Evolutionary conservation across 2,797 vertebrate genomes (phyloP).

Genomic region (Selene dorsalis): DNA sequence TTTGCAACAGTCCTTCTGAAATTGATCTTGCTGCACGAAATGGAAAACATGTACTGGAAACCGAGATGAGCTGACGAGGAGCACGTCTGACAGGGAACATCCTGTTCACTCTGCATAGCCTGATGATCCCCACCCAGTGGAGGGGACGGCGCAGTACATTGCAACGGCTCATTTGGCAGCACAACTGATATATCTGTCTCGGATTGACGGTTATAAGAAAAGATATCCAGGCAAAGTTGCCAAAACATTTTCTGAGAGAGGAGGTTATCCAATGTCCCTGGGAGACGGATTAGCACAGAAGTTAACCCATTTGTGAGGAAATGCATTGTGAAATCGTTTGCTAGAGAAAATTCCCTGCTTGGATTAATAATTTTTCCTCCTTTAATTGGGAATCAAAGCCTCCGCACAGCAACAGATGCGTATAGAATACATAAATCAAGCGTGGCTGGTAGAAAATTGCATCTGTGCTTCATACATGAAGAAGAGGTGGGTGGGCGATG

Average conservation of each 20-base stretch:
- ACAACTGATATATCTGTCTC: conserved; percentile 27
- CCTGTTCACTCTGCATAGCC: conserved; percentile 16
- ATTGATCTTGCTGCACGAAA: conserved; percentile 33
- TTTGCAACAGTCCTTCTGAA: conserved; percentile 6
- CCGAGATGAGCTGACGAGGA: conserved; percentile 24
- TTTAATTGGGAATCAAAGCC: conserved; percentile 57
- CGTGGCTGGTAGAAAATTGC: conserved; percentile 43
- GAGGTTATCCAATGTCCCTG: neutral
- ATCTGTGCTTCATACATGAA: conserved; percentile 35
- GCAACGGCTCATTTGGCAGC: conserved; percentile 28
- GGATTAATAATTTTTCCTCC: conserved; percentile 27
- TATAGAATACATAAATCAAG: conserved; percentile 45
- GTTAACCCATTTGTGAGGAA: conserved; percentile 20
- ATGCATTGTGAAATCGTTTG: conserved; percentile 30
- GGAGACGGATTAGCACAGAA: neutral
- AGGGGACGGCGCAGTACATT: neutral
- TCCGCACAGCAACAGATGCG: conserved; percentile 62
- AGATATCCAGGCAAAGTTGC: conserved; percentile 9
- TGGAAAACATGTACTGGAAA: conserved; percentile 46
- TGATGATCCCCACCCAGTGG: conserved; percentile 70
- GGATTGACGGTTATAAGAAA: neutral
- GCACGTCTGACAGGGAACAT: conserved; percentile 20
- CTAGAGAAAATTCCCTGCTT: conserved; percentile 16
- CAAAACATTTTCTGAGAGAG: neutral
- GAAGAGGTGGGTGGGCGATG: neutral